Conservation (phyloP, 2,888 invertebrate species). For the Ernsta delagoae region DNA sequence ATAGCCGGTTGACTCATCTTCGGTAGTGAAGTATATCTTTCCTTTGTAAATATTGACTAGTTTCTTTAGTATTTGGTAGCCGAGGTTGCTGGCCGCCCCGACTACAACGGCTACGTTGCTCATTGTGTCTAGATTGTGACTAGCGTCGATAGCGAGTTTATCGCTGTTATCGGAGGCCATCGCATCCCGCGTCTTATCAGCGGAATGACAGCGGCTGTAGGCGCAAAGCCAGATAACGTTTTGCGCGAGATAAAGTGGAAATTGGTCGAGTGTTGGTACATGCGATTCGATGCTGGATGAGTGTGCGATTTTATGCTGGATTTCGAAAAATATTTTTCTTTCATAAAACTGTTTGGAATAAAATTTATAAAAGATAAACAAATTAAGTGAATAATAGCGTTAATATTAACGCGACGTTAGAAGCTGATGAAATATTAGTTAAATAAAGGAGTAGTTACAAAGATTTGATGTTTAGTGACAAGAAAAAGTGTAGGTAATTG, state of each 20-base stretch:
- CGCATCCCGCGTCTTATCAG: constrained; percentile 53
- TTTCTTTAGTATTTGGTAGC: constrained; percentile 72
- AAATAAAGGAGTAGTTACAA: no score
- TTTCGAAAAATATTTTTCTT: no score
- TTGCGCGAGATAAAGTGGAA: constrained; percentile 28
- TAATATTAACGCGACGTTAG: no score
- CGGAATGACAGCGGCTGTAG: constrained; percentile 31
- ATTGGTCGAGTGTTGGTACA: constrained; percentile 18
- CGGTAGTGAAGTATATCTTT: constrained; percentile 76
- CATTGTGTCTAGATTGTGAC: constrained; percentile 65
- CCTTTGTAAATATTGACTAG: constrained; percentile 63
- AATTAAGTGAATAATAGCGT: no score
- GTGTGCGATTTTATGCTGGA: no score
- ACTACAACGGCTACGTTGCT: constrained; percentile 74
- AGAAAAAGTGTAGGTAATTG: no score
- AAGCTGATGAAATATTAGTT: no score
- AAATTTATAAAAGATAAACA: no score
- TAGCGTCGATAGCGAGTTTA: constrained; percentile 58
- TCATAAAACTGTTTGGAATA: no score
- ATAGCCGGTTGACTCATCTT: constrained; percentile 68
- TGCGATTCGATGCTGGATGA: constrained; percentile 19
- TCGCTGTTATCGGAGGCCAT: constrained; percentile 69
- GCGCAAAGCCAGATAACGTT: constrained; percentile 31
- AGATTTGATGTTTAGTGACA: no score
- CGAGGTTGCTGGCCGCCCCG: constrained; percentile 74